Percentiles rank a stretch among this genome's conserved stretches.
These are phyloP conservation scores for Rhimphoctona megacephalus DNA, from an alignment of 2,888 invertebrate genomes.

Conservation along the genomic window DNA sequence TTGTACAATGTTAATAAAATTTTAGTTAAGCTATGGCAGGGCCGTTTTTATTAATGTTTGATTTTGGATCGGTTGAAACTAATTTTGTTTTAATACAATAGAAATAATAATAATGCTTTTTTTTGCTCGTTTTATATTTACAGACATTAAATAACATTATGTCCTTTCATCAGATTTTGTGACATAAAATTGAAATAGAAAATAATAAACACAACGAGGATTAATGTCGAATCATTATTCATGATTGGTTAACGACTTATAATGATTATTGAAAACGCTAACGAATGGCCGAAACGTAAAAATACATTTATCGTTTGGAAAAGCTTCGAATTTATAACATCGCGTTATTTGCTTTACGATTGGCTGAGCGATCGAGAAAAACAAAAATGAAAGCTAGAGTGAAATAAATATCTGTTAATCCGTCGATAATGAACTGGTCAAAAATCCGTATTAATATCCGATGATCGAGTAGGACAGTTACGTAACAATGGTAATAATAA, in stretches of 20 bases:
- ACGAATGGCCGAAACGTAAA: background rate
- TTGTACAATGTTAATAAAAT: background rate
- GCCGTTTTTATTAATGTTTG: background rate
- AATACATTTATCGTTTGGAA: background rate
- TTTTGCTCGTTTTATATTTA: background rate
- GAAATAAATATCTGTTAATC: slow-evolving; percentile 36
- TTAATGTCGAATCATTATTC: background rate
- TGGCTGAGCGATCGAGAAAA: background rate
- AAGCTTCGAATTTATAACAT: slow-evolving; percentile 9
- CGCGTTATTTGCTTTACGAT: background rate
- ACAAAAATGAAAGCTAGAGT: background rate
- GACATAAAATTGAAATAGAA: background rate
- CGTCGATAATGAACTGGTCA: slow-evolving; percentile 14
- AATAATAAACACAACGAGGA: background rate
- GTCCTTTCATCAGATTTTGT: too few relatives aligned
- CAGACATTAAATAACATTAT: too few relatives aligned
- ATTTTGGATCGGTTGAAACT: background rate
- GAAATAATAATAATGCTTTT: background rate
- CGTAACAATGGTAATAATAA: slow-evolving; percentile 53
- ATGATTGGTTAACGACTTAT: background rate
- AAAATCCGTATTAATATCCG: slow-evolving; percentile 47
- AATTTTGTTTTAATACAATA: background rate
- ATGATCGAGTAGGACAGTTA: slow-evolving; percentile 24
- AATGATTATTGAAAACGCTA: background rate
- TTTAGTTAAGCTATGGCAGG: background rate